phyloP scores from a whole-genome alignment of 2,113 vertebrate species.

The Paraplagusia blochii region DNA sequence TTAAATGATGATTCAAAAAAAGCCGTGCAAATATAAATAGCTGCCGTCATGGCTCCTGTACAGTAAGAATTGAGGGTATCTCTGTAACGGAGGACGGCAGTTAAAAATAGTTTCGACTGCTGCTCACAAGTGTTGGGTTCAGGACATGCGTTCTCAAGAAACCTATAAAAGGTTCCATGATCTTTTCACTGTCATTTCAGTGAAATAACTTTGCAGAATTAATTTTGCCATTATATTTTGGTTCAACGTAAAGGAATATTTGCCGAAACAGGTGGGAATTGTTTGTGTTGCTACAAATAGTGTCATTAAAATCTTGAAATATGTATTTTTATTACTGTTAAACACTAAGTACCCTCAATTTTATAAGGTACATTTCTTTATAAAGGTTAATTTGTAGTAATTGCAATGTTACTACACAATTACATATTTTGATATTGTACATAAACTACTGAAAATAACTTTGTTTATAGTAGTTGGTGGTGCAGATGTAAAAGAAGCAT shows the following conservation, averaged over 20 bases:
- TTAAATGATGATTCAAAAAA: slow-evolving; percentile 7
- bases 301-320: too few species aligned
- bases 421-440: background rate
- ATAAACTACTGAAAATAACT: background rate
- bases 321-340: too few species aligned
- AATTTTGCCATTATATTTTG: too few species aligned
- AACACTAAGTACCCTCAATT: too few species aligned
- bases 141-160: slow-evolving; percentile 47
- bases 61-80: slow-evolving; percentile 58
- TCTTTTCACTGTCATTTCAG: slow-evolving; percentile 21
- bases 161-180: slow-evolving; percentile 73
- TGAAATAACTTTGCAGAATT: background rate
- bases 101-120: slow-evolving; percentile 72
- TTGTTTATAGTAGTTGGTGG: background rate
- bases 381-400: too few species aligned
- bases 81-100: slow-evolving; percentile 41
- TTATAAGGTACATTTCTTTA: background rate
- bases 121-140: slow-evolving; percentile 56
- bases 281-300: background rate
- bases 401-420: too few species aligned
- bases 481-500: background rate
- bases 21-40: slow-evolving; percentile 39
- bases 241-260: too few species aligned
- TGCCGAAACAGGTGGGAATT: too few species aligned
- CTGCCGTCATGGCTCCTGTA: slow-evolving; percentile 26